These are phyloP conservation scores for Andrena flavipes DNA, from an alignment of 2,888 invertebrate species.

Conservation along the genomic window DNA sequence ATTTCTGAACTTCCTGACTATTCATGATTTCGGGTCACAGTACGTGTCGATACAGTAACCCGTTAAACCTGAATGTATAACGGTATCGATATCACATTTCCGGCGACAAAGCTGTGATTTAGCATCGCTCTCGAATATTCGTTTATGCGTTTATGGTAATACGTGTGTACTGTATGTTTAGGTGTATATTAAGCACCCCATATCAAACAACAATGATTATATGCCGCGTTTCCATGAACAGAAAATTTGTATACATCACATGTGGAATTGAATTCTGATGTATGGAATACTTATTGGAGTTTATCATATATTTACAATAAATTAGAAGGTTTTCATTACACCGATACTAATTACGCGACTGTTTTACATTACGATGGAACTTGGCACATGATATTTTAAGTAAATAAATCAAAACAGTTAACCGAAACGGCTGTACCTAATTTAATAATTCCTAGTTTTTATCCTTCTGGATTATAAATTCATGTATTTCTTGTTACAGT, in stretches of 20 bases:
- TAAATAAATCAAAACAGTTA: too few species aligned
- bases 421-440: too few species aligned
- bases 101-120: constrained; percentile 51
- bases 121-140: constrained; percentile 27
- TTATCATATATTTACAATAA: too few species aligned
- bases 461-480: too few species aligned
- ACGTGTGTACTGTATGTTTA: constrained; percentile 1
- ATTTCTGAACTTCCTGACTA: constrained; percentile 14
- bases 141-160: constrained; percentile 17
- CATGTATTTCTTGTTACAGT: too few species aligned
- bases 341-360: too few species aligned
- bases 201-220: background rate
- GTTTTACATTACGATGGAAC: too few species aligned
- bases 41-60: constrained; percentile 8
- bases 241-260: too few species aligned
- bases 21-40: constrained; percentile 24
- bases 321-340: too few species aligned
- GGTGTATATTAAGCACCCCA: constrained; percentile 2
- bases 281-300: background rate
- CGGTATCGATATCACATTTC: constrained; percentile 56
- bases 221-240: background rate
- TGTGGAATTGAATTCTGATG: too few species aligned
- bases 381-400: too few species aligned
- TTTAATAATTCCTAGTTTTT: too few species aligned
- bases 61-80: constrained; percentile 38